These are phyloP conservation scores for Datnioides undecimradiatus DNA, from an alignment of 2,113 vertebrate species.

Conservation along the genomic window DNA sequence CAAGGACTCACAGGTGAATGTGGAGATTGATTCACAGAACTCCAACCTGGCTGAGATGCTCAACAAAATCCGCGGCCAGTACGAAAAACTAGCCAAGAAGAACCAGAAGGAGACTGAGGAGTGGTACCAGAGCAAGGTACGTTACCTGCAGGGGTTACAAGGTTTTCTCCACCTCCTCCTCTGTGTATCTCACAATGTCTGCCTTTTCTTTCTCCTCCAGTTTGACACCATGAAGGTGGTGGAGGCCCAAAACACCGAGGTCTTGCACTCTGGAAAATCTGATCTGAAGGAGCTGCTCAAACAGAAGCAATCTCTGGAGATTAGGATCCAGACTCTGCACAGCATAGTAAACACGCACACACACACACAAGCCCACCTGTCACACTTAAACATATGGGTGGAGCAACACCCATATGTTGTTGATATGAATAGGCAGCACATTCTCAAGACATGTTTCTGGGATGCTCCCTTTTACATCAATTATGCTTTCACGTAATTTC, in stretches of 20 bases:
- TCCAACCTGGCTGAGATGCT: slow-evolving; percentile 83
- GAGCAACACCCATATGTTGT: too few species aligned
- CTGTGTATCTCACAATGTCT: neutral
- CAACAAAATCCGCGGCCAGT: slow-evolving; percentile 81
- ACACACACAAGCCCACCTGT: too few species aligned
- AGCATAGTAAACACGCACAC: slow-evolving; percentile 68
- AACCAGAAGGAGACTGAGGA: slow-evolving; percentile 84
- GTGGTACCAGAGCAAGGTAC: slow-evolving; percentile 84
- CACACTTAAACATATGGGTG: too few species aligned
- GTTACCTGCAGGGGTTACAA: fast-evolving
- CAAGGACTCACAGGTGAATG: slow-evolving; percentile 74
- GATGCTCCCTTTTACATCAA: too few species aligned
- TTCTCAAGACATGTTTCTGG: too few species aligned
- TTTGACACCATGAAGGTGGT: slow-evolving; percentile 81
- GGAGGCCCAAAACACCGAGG: slow-evolving; percentile 76
- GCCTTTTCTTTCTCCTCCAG: slow-evolving; percentile 49
- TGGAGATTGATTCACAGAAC: slow-evolving; percentile 81
- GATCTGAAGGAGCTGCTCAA: slow-evolving; percentile 72
- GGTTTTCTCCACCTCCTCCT: neutral
- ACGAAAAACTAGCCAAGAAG: slow-evolving; percentile 83
- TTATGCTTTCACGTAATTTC: too few species aligned
- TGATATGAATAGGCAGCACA: too few species aligned
- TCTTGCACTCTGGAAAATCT: slow-evolving; percentile 54
- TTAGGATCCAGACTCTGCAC: slow-evolving; percentile 69
- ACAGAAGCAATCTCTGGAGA: slow-evolving; percentile 75